Conservation (phyloP, 2,113 vertebrate genomes). For the Todiramphus chloris region DNA sequence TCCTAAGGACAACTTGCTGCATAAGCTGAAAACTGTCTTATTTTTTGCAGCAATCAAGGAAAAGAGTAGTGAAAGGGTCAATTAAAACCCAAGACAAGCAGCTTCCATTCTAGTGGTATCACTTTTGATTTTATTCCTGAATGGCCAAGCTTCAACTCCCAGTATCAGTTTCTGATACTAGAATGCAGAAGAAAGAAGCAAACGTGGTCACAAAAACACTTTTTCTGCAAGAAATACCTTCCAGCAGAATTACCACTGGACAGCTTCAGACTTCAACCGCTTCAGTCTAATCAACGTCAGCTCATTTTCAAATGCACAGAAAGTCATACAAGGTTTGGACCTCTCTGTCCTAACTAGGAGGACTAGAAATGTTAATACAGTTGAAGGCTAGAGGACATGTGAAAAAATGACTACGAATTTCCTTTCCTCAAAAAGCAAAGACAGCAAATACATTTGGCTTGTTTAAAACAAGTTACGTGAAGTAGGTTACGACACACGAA, state of each 20-base stretch:
- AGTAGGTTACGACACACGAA: not conserved
- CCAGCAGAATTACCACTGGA: not conserved
- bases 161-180: not conserved
- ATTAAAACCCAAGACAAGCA: not conserved
- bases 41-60: not conserved
- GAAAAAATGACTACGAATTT: not conserved
- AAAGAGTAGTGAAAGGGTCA: not conserved
- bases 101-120: not conserved
- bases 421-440: not conserved
- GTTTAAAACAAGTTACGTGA: not conserved
- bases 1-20: not conserved
- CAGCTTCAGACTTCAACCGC: not conserved
- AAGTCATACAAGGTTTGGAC: not conserved
- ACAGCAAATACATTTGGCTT: not conserved
- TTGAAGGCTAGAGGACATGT: not conserved
- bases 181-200: conserved; percentile 8
- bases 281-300: not conserved
- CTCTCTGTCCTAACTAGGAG: not conserved
- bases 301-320: not conserved
- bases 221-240: not conserved
- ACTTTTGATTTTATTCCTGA: not conserved
- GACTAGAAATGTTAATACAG: not conserved
- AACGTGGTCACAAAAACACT: not conserved
- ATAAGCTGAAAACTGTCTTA: not conserved
- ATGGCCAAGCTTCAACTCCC: not conserved